Percentiles rank a stretch among this genome's conserved stretches.
Conservation (phyloP, 2,888 invertebrate genomes). For the Clistopyga incitator region DNA sequence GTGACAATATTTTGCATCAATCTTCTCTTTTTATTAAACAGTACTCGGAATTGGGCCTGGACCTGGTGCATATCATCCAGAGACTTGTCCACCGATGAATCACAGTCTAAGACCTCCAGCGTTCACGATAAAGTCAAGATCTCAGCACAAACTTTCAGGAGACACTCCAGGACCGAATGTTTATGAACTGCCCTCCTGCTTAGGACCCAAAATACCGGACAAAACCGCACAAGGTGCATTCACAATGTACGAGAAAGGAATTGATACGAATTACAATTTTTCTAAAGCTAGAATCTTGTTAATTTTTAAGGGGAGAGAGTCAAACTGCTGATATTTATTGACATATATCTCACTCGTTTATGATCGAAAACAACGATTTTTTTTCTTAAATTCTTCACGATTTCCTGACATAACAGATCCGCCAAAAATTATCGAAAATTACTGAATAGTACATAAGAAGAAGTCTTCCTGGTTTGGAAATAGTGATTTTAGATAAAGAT, state of each 20-base stretch:
- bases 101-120: slow-evolving; percentile 86
- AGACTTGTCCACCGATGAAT: slow-evolving; percentile 86
- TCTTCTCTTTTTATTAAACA: slow-evolving; percentile 60
- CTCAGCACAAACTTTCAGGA: slow-evolving; percentile 77
- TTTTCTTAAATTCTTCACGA: no score
- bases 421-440: no score
- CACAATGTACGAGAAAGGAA: slow-evolving; percentile 83
- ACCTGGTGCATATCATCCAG: slow-evolving; percentile 88
- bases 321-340: neutral
- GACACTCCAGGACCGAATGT: slow-evolving; percentile 87
- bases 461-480: no score
- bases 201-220: slow-evolving; percentile 86
- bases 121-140: slow-evolving; percentile 86
- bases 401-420: no score
- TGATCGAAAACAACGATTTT: no score
- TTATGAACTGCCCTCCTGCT: slow-evolving; percentile 85
- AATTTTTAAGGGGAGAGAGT: neutral
- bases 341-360: no score
- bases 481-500: no score
- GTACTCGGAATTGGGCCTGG: slow-evolving; percentile 85
- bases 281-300: neutral
- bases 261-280: slow-evolving; percentile 11
- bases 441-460: no score
- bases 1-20: slow-evolving; percentile 11
- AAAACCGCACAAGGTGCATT: slow-evolving; percentile 85